Conservation (phyloP, 2,113 vertebrate species). For the Nicator chloris region DNA sequence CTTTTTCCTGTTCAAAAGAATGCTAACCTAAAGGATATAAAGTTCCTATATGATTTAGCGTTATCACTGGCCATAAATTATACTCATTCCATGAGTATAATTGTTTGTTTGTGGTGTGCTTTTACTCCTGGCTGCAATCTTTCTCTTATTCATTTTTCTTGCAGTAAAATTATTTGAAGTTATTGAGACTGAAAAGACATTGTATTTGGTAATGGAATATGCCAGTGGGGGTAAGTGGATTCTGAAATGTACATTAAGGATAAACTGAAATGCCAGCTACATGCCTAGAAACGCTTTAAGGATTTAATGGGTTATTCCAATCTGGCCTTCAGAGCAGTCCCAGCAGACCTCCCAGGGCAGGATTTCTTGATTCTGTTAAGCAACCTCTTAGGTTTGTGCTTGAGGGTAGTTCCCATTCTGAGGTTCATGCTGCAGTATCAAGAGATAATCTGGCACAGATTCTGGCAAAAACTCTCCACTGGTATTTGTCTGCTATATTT, state of each 20-base stretch:
- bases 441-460: background rate
- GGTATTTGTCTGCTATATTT: background rate
- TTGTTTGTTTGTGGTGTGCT: constrained; percentile 13
- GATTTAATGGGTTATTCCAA: background rate
- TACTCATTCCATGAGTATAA: background rate
- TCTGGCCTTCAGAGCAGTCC: background rate
- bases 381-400: background rate
- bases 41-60: background rate
- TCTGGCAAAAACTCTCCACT: background rate
- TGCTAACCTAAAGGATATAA: constrained; percentile 11
- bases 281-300: background rate
- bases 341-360: background rate
- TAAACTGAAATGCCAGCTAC: background rate
- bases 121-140: constrained; percentile 20
- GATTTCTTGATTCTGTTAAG: background rate
- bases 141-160: constrained; percentile 59
- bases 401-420: background rate
- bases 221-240: constrained; percentile 89
- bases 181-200: constrained; percentile 95
- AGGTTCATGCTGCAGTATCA: background rate
- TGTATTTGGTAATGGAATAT: constrained; percentile 96
- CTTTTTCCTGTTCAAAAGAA: background rate
- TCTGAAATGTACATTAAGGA: background rate
- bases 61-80: background rate
- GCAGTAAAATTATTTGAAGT: constrained; percentile 97